Base-by-base conservation (phyloP, 2,797 vertebrate species). In the Simalia tracyae region DNA sequence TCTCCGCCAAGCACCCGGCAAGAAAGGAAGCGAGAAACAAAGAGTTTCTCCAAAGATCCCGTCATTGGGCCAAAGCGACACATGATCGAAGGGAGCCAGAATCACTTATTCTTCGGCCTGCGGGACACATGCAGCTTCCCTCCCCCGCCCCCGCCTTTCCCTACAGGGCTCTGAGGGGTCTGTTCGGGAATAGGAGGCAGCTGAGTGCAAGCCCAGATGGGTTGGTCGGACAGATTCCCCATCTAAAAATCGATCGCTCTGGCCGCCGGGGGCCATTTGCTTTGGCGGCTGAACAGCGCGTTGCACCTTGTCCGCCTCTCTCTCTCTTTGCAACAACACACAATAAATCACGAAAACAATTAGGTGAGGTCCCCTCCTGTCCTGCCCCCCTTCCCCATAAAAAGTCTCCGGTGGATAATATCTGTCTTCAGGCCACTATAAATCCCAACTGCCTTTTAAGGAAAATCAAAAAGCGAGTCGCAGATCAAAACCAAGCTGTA, bases 261-360 rank as follows among this genome's bases (percentile, higher is more conserved):
- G 91, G 92, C 10, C 54, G 93, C 95, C 95, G 93, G 66, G 89
- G 96, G 87, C 95, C 92, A 90, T 96, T 93, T 94, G 95, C 93
- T 94, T 94, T 87, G 92, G 93, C 91, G 89, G 90, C 19, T 61
- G 87, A 94, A 93, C 93, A 94, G 89, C 91, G 86, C 95, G 92
- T 84, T 31, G 95, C 91, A 59, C 46, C 86, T 87, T 8, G 84
- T 86, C 94, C 85, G 94, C 95, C 93, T 89, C 26, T 5, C 72
- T 10, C 46, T 24, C n/a, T 57, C 50, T 72, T 94, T 86, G 93
- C 95, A 87, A 94, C 95, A 84, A 92, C 93, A 72, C 96, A 92
- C 95, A 95, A 97, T 98, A 98, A 98, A 98, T 98, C 97, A 98
- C 93, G 94, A 96, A 95, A 97, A 97, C 96, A 97, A 98, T 98